phyloP scores from a whole-genome alignment of 2,888 invertebrate species.

The Lasioglossum lativentre region DNA sequence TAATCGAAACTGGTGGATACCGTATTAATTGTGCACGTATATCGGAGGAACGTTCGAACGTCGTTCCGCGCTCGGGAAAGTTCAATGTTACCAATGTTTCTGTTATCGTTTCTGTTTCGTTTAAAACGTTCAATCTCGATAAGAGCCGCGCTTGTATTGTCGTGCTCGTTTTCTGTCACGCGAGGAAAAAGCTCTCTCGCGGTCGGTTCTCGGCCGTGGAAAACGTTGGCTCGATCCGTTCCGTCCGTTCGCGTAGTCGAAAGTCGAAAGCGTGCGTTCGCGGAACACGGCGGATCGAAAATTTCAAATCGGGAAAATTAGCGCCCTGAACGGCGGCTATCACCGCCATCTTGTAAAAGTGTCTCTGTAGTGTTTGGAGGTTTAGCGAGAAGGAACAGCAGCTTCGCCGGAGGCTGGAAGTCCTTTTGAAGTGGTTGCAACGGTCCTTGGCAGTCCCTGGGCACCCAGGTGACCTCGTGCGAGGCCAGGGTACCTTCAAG shows the following conservation, averaged over 20 bases:
- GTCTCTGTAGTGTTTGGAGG: slow-evolving; percentile 78
- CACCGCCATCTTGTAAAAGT: slow-evolving; percentile 80
- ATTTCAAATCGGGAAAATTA: slow-evolving; percentile 62
- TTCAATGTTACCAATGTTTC: not conserved
- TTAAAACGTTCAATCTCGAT: not conserved
- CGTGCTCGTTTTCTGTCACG: not conserved
- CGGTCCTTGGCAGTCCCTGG: slow-evolving; percentile 80
- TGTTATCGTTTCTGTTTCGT: slow-evolving; percentile 7
- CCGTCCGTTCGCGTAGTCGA: not conserved
- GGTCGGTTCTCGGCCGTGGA: not conserved
- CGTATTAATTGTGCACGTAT: not conserved
- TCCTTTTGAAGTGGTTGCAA: slow-evolving; percentile 76
- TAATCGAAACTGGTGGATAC: not conserved
- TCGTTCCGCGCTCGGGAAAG: slow-evolving; percentile 3
- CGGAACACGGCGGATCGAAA: slow-evolving; percentile 15
- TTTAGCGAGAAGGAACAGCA: slow-evolving; percentile 76
- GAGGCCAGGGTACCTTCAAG: slow-evolving; percentile 75
- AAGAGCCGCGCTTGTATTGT: not conserved
- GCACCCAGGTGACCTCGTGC: slow-evolving; percentile 78
- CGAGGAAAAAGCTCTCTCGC: not conserved
- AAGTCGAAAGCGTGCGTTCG: not conserved
- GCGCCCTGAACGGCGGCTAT: slow-evolving; percentile 61
- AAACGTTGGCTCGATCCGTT: not conserved
- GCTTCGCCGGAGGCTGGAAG: slow-evolving; percentile 79
- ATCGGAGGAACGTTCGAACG: not conserved